phyloP scores from a whole-genome alignment of 2,888 invertebrate species.

The Macaria liturata region DNA sequence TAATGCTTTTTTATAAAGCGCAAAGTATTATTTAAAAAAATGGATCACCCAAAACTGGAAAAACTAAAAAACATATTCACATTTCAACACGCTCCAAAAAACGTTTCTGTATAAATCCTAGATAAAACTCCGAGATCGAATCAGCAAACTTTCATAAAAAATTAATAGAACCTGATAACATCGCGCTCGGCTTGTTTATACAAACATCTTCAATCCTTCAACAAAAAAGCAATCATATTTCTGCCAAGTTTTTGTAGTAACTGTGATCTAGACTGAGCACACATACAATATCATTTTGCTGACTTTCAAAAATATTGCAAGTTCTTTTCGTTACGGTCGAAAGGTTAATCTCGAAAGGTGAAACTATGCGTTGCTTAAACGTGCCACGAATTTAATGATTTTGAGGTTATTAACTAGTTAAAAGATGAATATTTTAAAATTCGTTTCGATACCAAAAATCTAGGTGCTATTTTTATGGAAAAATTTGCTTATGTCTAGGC shows the following conservation, averaged over 20 bases:
- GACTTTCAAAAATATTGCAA: slow-evolving; percentile 11
- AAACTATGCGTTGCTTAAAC: neutral
- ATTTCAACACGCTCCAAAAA: too few relatives aligned
- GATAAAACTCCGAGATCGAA: neutral
- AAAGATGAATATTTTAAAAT: too few relatives aligned
- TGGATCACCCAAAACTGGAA: too few relatives aligned
- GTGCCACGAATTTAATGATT: slow-evolving; percentile 1
- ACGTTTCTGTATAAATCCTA: too few relatives aligned
- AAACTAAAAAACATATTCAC: too few relatives aligned
- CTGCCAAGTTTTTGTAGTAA: slow-evolving; percentile 11
- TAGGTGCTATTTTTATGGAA: too few relatives aligned
- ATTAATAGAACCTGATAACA: slow-evolving; percentile 7
- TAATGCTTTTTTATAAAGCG: too few relatives aligned
- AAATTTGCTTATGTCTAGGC: too few relatives aligned
- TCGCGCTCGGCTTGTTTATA: neutral
- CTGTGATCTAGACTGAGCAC: slow-evolving; percentile 2
- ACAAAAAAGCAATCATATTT: slow-evolving; percentile 13
- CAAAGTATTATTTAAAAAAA: too few relatives aligned
- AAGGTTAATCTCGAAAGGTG: slow-evolving; percentile 15
- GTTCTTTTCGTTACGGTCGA: slow-evolving; percentile 8
- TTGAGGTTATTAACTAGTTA: too few relatives aligned
- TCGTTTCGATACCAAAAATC: too few relatives aligned
- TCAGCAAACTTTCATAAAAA: slow-evolving; percentile 3
- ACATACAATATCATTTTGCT: slow-evolving; percentile 1
- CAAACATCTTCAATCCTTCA: slow-evolving; percentile 8